Evolutionary conservation across 53 echinoderm and acorn worm genomes (phyloP).

Genomic region (Henricia sp.): DNA sequence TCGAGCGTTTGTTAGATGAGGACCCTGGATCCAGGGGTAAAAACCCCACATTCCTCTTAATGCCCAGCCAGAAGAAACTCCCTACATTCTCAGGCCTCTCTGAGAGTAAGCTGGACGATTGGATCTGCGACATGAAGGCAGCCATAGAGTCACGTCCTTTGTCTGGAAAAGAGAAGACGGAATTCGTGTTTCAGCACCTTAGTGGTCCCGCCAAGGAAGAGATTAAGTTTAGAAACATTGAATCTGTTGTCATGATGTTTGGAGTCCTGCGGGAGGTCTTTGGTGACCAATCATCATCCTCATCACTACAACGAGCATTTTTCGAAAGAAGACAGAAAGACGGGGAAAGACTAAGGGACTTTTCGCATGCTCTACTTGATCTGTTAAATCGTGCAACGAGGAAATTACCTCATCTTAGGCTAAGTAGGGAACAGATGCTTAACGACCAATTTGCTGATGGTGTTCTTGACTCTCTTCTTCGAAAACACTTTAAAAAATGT

Average conservation of each 20-base stretch:
- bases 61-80: not conserved
- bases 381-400: not conserved
- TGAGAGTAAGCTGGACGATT: not conserved
- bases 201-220: not conserved
- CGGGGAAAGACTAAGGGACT: not conserved
- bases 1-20: too few species aligned
- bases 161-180: not conserved
- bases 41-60: not conserved
- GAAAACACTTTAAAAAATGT: not conserved
- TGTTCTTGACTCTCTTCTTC: not conserved
- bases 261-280: not conserved
- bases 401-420: not conserved
- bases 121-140: constrained; percentile 13
- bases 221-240: not conserved
- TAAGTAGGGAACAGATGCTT: too few species aligned
- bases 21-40: too few species aligned
- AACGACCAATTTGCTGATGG: not conserved
- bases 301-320: not conserved
- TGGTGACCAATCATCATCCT: not conserved
- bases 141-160: not conserved
- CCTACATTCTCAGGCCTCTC: not conserved
- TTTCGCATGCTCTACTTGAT: not conserved
- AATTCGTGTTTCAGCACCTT: not conserved
- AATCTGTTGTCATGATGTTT: not conserved
- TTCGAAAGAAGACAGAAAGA: not conserved